These are phyloP conservation scores for Thalassophryne amazonica DNA, from an alignment of 2,797 vertebrate genomes.

Conservation along the genomic window DNA sequence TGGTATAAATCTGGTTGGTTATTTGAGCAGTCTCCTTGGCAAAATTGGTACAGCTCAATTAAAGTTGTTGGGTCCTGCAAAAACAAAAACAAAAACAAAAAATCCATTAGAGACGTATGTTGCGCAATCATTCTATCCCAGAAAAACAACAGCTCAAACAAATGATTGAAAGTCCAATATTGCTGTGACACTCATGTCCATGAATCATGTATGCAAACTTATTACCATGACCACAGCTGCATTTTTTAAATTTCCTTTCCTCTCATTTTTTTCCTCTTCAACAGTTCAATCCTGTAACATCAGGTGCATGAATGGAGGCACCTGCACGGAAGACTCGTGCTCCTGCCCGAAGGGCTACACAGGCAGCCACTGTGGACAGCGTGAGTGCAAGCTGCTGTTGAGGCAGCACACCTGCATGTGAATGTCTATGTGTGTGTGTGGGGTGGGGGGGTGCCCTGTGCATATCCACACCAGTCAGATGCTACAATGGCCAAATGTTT, in stretches of 20 bases:
- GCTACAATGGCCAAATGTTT: neutral
- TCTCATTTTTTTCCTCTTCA: neutral
- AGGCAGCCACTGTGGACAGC: slow-evolving; percentile 88
- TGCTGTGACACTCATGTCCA: no score
- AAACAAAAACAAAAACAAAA: no score
- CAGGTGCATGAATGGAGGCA: slow-evolving; percentile 89
- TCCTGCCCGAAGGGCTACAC: slow-evolving; percentile 87
- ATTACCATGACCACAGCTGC: neutral
- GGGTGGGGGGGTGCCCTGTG: neutral
- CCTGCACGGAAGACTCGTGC: slow-evolving; percentile 85
- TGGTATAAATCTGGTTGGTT: no score
- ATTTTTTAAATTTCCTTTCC: neutral
- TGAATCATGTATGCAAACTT: no score
- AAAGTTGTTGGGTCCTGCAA: no score
- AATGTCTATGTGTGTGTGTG: slow-evolving; percentile 9
- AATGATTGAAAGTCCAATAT: no score
- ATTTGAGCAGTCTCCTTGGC: no score
- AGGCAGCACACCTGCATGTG: neutral
- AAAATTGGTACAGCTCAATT: no score
- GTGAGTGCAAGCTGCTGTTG: slow-evolving; percentile 73
- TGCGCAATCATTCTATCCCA: no score
- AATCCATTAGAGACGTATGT: no score
- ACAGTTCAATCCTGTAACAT: slow-evolving; percentile 85
- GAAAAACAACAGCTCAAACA: no score
- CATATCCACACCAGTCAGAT: neutral